phyloP scores from a whole-genome alignment of 1,140 invertebrate genomes.

The Laodelphax striatellus region DNA sequence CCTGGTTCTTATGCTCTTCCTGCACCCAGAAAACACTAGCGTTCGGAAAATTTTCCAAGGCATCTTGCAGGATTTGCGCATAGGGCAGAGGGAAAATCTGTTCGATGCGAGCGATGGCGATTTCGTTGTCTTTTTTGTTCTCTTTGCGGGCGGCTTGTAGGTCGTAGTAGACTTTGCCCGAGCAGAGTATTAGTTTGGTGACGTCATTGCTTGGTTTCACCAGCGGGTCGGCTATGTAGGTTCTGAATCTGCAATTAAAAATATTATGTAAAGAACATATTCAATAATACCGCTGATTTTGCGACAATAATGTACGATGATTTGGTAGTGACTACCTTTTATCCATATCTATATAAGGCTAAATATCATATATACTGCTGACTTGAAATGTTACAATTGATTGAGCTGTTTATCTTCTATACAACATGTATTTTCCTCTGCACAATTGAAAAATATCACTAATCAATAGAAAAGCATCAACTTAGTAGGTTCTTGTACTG shows the following conservation, averaged over 20 bases:
- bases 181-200: constrained; percentile 63
- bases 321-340: too few relatives aligned
- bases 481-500: too few relatives aligned
- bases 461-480: too few relatives aligned
- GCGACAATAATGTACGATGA: too few relatives aligned
- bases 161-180: constrained; percentile 79
- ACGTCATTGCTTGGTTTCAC: constrained; percentile 43
- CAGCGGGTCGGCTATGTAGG: constrained; percentile 68
- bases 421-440: too few relatives aligned
- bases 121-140: constrained; percentile 48
- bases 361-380: too few relatives aligned
- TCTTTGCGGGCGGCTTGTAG: constrained; percentile 52
- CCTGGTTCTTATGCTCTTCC: constrained; percentile 82
- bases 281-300: too few relatives aligned
- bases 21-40: constrained; percentile 65
- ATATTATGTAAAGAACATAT: too few relatives aligned
- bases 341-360: too few relatives aligned
- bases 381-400: too few relatives aligned
- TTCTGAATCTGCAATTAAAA: constrained; percentile 50
- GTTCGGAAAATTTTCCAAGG: constrained; percentile 51
- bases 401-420: too few relatives aligned
- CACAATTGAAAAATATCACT: too few relatives aligned
- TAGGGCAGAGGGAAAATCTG: constrained; percentile 80
- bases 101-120: constrained; percentile 70
- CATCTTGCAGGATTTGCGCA: constrained; percentile 55